These are phyloP conservation scores for Ailuropoda melanoleuca DNA, from an alignment of 2,113 vertebrate genomes.

Conservation along the genomic window DNA sequence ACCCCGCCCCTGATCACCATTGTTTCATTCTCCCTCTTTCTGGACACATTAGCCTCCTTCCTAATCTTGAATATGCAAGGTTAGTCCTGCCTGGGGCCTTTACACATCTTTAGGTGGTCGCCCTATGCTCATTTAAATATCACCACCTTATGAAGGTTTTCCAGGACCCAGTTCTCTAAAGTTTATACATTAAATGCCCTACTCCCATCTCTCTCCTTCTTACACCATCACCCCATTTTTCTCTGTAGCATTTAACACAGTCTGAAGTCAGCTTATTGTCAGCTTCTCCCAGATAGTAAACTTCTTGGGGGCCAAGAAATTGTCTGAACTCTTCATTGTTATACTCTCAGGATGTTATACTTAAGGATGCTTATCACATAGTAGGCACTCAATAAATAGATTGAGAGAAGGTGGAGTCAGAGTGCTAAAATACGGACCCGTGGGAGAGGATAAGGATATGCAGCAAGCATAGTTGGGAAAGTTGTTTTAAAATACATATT, in stretches of 20 bases:
- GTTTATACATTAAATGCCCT: neutral
- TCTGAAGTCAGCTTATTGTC: neutral
- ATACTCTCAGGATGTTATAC: neutral
- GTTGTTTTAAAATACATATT: neutral
- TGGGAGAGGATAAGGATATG: neutral
- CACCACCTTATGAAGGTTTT: neutral
- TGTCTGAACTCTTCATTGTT: neutral
- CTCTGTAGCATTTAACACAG: neutral
- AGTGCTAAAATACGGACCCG: neutral
- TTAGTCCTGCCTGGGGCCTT: neutral
- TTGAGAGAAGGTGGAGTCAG: neutral
- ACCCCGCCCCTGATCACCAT: accelerated
- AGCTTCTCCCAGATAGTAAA: neutral
- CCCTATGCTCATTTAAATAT: neutral
- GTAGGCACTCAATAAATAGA: neutral
- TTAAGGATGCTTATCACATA: neutral
- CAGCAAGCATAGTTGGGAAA: neutral
- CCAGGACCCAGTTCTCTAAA: neutral
- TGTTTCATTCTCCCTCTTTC: neutral
- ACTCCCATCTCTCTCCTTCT: neutral
- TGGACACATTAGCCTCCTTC: neutral
- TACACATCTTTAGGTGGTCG: neutral
- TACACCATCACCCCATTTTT: neutral
- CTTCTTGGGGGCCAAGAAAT: neutral
- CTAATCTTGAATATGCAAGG: neutral